Evolutionary conservation across 2,888 invertebrate genomes (phyloP).

Genomic region (Tuberolachnus salignus): DNA sequence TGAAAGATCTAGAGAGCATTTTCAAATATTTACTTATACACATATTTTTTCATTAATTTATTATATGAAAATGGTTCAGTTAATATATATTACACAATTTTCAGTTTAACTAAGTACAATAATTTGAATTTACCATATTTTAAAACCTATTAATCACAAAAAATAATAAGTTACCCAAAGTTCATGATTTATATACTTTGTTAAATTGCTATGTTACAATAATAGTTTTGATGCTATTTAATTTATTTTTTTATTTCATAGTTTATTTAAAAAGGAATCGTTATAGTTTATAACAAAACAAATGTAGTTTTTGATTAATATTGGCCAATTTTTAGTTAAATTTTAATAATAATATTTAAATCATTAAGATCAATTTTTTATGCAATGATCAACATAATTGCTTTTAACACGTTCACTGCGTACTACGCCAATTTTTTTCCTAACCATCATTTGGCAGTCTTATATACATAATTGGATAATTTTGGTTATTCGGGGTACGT

Average conservation of each 20-base stretch:
- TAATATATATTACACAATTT: slow-evolving; percentile 2
- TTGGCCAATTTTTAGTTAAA: background rate
- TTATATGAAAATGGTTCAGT: slow-evolving; percentile 1
- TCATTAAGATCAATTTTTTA: slow-evolving; percentile 54
- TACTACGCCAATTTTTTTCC: no score
- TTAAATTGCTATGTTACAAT: slow-evolving; percentile 20
- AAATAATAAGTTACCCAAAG: slow-evolving; percentile 39
- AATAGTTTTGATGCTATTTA: slow-evolving; percentile 20
- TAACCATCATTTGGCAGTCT: no score
- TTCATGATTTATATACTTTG: slow-evolving; percentile 29
- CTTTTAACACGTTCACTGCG: no score
- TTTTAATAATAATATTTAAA: slow-evolving; percentile 12
- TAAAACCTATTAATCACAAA: background rate
- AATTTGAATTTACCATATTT: background rate
- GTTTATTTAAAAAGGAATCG: background rate
- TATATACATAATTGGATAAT: no score
- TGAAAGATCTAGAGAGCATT: background rate
- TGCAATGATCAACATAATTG: slow-evolving; percentile 50
- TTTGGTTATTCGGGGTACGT: no score
- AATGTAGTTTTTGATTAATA: background rate
- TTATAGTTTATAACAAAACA: background rate
- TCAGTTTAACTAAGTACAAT: background rate
- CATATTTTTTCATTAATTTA: slow-evolving; percentile 18
- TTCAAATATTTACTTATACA: background rate
- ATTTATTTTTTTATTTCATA: slow-evolving; percentile 42